Percentiles rank a stretch among this genome's conserved stretches.
phyloP scores from a whole-genome alignment of 2,888 invertebrate genomes.

The Listrodromus nycthemerus region DNA sequence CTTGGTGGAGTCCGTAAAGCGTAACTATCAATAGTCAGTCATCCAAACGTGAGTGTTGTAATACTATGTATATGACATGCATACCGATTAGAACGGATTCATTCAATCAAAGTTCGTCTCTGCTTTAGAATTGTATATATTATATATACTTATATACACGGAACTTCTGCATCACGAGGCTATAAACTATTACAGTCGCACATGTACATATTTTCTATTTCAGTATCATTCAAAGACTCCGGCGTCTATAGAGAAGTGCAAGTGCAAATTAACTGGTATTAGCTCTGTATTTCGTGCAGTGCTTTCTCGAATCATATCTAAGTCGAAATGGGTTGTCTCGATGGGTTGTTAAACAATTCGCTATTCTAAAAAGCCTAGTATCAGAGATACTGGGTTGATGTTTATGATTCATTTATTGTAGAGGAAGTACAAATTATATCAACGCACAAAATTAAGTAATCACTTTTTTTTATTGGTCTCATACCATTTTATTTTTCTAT shows the following conservation, averaged over 20 bases:
- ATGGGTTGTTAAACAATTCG: slow-evolving; percentile 14
- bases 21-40: slow-evolving; percentile 1
- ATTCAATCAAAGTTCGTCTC: slow-evolving; percentile 7
- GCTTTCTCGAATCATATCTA: slow-evolving; percentile 45
- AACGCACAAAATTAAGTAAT: slow-evolving; percentile 43
- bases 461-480: slow-evolving; percentile 21
- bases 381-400: slow-evolving; percentile 34
- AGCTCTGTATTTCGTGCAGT: slow-evolving; percentile 11
- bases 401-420: slow-evolving; percentile 60
- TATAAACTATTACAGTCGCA: slow-evolving; percentile 21
- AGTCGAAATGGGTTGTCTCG: slow-evolving; percentile 54
- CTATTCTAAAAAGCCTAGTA: slow-evolving; percentile 27
- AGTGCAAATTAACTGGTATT: not conserved
- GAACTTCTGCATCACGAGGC: slow-evolving; percentile 26
- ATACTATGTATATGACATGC: not conserved
- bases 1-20: not conserved
- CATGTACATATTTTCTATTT: slow-evolving; percentile 54
- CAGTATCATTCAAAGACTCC: not conserved
- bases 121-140: slow-evolving; percentile 45
- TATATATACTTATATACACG: not conserved
- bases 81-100: slow-evolving; percentile 7
- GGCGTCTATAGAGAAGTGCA: not conserved
- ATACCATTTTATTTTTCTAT: slow-evolving; percentile 38
- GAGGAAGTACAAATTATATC: slow-evolving; percentile 14
- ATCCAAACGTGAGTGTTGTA: slow-evolving; percentile 1